Conservation (phyloP, 2,113 vertebrate genomes). For the Dipodomys spectabilis region DNA sequence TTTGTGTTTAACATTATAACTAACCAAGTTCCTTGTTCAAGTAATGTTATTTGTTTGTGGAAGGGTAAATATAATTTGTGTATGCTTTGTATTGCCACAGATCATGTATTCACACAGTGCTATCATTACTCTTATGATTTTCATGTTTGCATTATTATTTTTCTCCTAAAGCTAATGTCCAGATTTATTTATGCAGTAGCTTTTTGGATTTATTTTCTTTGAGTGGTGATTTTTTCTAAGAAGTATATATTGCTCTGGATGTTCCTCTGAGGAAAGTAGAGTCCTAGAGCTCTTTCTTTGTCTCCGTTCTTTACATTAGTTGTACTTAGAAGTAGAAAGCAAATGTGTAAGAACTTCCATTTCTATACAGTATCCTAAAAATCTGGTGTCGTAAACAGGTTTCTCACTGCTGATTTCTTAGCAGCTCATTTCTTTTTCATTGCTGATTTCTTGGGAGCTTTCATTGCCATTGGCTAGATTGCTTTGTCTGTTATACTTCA, state of each 20-base stretch:
- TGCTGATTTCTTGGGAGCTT: background rate
- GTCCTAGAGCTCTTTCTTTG: background rate
- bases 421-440: background rate
- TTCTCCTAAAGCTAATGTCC: conserved; percentile 8
- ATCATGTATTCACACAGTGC: background rate
- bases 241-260: background rate
- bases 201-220: conserved; percentile 5
- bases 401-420: background rate
- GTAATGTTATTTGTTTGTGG: background rate
- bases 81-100: background rate
- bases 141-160: background rate
- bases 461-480: background rate
- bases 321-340: background rate
- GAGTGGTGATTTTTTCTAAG: background rate
- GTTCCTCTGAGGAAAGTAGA: background rate
- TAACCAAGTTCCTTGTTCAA: conserved; percentile 35
- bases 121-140: background rate
- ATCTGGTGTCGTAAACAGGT: background rate
- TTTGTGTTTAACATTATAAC: conserved; percentile 41
- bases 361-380: background rate
- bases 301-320: background rate
- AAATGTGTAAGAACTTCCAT: background rate
- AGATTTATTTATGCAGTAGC: background rate
- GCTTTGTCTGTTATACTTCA: conserved; percentile 9
- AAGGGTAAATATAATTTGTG: conserved; percentile 4